phyloP scores from a whole-genome alignment of 2,113 vertebrate species.

The Corythaeola cristata region DNA sequence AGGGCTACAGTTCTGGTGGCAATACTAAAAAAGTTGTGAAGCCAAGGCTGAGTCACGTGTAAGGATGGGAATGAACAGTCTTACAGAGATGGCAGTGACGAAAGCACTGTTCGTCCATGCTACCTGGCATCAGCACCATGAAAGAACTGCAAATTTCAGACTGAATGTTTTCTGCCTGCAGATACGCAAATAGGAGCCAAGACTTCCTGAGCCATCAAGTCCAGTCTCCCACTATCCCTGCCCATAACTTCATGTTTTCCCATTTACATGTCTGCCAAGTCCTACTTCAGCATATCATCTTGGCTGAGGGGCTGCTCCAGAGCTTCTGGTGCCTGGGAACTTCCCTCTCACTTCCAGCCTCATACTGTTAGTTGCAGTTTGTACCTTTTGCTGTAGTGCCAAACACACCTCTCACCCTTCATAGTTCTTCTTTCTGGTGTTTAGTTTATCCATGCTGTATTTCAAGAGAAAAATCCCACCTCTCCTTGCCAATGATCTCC shows the following conservation, averaged over 20 bases:
- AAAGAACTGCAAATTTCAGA: background rate
- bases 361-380: background rate
- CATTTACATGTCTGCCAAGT: background rate
- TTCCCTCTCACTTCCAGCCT: background rate
- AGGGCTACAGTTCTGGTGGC: background rate
- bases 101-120: background rate
- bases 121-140: background rate
- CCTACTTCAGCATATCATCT: accelerated
- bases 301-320: background rate
- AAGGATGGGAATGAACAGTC: background rate
- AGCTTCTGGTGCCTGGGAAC: background rate
- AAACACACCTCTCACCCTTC: background rate
- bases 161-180: background rate
- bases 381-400: background rate
- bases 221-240: background rate
- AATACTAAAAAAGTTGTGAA: background rate
- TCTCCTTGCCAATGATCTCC: background rate
- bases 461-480: background rate
- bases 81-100: background rate
- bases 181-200: background rate
- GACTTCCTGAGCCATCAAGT: background rate
- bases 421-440: background rate
- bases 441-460: background rate
- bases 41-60: background rate
- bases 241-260: background rate